Conservation (phyloP, 2,113 vertebrate species). For the Scytalopus superciliaris region DNA sequence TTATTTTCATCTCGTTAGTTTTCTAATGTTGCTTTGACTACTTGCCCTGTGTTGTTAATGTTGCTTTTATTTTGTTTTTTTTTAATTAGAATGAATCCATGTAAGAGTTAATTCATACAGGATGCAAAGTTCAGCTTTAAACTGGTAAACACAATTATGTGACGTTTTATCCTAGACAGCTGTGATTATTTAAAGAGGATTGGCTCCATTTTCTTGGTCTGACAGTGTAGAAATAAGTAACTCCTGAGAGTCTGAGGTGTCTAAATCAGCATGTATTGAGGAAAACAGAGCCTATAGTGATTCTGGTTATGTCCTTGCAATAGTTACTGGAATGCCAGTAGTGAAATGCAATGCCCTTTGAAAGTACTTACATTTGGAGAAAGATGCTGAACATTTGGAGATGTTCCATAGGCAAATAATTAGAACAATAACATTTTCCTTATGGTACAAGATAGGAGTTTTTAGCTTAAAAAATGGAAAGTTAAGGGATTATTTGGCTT, state of each 20-base stretch:
- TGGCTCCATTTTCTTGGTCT: neutral
- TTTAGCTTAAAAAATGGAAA: neutral
- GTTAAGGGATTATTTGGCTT: neutral
- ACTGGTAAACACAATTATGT: neutral
- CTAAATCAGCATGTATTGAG: neutral
- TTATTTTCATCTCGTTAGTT: neutral
- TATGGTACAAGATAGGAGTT: neutral
- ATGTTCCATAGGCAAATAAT: neutral
- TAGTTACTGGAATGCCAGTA: neutral
- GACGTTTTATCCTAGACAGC: neutral
- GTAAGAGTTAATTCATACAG: neutral
- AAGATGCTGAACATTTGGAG: neutral
- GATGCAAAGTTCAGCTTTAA: neutral
- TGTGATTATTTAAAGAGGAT: neutral
- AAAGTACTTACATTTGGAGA: neutral
- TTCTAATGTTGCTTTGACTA: neutral
- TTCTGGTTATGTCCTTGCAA: neutral
- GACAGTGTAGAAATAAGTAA: neutral
- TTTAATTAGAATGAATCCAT: neutral
- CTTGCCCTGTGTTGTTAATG: neutral
- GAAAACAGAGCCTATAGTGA: neutral
- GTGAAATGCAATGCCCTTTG: neutral
- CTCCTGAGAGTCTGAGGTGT: neutral
- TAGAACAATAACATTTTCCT: neutral
- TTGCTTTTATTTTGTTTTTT: neutral